Evolutionary conservation across 2,797 vertebrate species (phyloP), one percentile per base, ranked within the genome.

Genomic region (Dendrocincla fuliginosa): DNA sequence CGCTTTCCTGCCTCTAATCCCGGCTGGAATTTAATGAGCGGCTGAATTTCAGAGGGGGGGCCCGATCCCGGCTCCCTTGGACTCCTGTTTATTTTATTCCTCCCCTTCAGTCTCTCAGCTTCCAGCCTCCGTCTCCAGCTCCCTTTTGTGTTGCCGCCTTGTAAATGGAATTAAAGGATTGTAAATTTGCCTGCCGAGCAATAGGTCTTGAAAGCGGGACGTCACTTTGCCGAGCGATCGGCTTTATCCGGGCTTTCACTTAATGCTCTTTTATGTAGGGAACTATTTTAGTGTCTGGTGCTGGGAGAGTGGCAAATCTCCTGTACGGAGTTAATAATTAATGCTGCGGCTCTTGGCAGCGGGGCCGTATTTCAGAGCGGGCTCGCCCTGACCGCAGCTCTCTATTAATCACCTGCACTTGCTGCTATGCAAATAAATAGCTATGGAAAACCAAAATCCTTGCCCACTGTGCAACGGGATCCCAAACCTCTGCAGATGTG

Each of bases 11-110:
- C 89, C 65, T 33, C 74, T 83, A 93, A 78, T 95, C 69, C 68
- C 18, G 28, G 65, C n/a, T 84, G 94, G 90, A 86, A 93, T 95
- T 95, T 82, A 78, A 96, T 18, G 82, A 94, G 73, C 1, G 2
- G 49, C 74, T 69, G 37, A 1, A 22, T 81, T 65, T 92, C 56
- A 11, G 78, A 32, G 55, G 6, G 19, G 13, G 53, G 13, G 32
- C 10, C 83, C 16, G 83, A 84, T 84, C 68, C 84, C 9, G 15
- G 50, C 82, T 89, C 82, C 79, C 49, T 64, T 10, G 69, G 73
- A 64, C 69, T 87, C 87, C 91, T 94, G 82, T 89, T 94, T 90
- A 32, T 85, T 94, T 92, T 56, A 73, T 95, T 87, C 93, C 80
- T 80, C 53, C 84, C 78, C 71, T 82, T 68, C 75, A 6, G 47